Evolutionary conservation across 2,113 vertebrate species (phyloP).

Genomic region (Tichodroma muraria): DNA sequence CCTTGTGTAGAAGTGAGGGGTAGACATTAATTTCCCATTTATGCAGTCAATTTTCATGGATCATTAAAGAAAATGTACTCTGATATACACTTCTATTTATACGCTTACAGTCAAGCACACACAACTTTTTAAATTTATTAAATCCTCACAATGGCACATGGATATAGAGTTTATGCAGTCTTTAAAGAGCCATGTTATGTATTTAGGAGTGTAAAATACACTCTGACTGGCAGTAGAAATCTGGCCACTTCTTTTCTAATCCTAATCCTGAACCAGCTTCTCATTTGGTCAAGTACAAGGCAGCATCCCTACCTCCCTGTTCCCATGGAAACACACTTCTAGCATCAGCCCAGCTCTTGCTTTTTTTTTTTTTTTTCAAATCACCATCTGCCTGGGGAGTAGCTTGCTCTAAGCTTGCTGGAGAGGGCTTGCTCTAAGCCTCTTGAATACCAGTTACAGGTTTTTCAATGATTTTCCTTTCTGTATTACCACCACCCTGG

Average conservation of each 20-base stretch:
- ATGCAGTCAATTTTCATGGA: neutral
- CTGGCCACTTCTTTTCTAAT: conserved; percentile 16
- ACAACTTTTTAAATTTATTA: neutral
- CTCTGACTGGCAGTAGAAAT: neutral
- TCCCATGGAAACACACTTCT: conserved; percentile 70
- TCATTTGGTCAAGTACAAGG: conserved; percentile 42
- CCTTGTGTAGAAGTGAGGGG: neutral
- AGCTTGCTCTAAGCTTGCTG: conserved; percentile 39
- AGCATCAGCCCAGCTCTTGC: conserved; percentile 64
- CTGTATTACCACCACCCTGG: neutral
- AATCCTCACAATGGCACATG: neutral
- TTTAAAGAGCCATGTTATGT: neutral
- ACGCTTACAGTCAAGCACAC: neutral
- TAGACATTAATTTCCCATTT: neutral
- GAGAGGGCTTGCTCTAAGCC: conserved; percentile 27
- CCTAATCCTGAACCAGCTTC: conserved; percentile 49
- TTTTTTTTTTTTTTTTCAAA: conserved; percentile 35
- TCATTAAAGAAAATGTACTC: neutral
- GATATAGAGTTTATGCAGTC: neutral
- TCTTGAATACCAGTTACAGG: neutral
- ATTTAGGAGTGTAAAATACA: neutral
- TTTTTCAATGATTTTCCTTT: neutral
- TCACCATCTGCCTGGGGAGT: conserved; percentile 68
- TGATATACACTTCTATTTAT: neutral
- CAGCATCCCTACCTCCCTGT: conserved; percentile 64